These are phyloP conservation scores for Burhinus bistriatus DNA, from an alignment of 2,113 vertebrate genomes.

Conservation along the genomic window DNA sequence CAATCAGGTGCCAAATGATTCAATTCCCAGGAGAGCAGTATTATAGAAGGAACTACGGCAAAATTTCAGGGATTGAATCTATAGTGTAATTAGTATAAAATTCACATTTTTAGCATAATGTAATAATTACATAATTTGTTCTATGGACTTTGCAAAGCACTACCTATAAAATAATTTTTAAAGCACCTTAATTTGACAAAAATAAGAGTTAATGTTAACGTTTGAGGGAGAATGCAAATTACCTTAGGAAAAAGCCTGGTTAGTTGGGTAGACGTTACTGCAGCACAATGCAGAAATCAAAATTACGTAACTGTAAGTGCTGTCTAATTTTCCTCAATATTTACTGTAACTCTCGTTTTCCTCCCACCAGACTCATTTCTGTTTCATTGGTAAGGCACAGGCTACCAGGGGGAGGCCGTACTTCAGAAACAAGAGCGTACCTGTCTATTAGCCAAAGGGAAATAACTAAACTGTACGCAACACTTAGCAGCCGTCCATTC, in stretches of 20 bases:
- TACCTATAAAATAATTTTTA: not conserved
- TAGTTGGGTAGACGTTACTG: not conserved
- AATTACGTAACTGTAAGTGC: not conserved
- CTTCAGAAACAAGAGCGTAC: not conserved
- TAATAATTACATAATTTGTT: not conserved
- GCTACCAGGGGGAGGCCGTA: not conserved
- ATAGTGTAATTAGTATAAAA: not conserved
- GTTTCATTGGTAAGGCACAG: not conserved
- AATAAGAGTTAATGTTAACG: not conserved
- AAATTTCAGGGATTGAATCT: slow-evolving; percentile 41
- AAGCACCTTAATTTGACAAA: slow-evolving; percentile 34
- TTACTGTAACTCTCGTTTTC: not conserved
- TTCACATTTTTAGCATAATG: not conserved
- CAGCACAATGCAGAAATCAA: slow-evolving; percentile 2
- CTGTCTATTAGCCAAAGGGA: not conserved
- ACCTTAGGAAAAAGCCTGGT: not conserved
- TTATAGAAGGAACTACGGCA: slow-evolving; percentile 32
- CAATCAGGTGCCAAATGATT: slow-evolving; percentile 68
- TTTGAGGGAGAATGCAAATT: slow-evolving; percentile 2
- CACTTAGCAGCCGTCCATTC: not conserved
- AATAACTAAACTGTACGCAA: not conserved
- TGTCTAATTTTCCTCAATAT: not conserved
- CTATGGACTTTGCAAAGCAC: not conserved
- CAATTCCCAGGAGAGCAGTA: slow-evolving; percentile 30
- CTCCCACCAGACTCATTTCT: not conserved